Percentiles rank a stretch among this genome's conserved stretches.
phyloP scores from a whole-genome alignment of 2,113 vertebrate genomes.

The Hucho hucho region DNA sequence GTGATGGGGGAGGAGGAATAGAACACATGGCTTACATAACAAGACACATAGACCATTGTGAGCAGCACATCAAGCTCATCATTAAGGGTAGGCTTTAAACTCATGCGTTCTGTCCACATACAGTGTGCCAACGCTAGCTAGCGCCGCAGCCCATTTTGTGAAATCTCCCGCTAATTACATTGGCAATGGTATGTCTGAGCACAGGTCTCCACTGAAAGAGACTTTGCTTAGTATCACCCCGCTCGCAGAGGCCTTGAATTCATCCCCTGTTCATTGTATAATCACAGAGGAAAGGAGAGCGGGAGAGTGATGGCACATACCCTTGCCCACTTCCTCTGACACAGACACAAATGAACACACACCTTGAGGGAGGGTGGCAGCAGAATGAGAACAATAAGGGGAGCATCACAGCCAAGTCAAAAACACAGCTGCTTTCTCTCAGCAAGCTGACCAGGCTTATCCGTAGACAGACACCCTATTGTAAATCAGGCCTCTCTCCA shows the following conservation, averaged over 20 bases:
- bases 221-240: conserved; percentile 31
- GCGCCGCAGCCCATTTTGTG: conserved; percentile 28
- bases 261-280: conserved; percentile 54
- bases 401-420: conserved; percentile 41
- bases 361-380: conserved; percentile 10
- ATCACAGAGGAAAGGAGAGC: not conserved
- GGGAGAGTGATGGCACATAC: too few relatives aligned
- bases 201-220: conserved; percentile 38
- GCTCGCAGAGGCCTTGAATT: conserved; percentile 49
- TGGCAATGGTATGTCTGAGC: conserved; percentile 51
- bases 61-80: conserved; percentile 30
- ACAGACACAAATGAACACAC: conserved; percentile 34
- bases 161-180: conserved; percentile 57
- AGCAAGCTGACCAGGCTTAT: conserved; percentile 49
- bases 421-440: conserved; percentile 35
- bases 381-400: conserved; percentile 53
- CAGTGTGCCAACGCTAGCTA: conserved; percentile 37
- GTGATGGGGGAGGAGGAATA: conserved; percentile 13
- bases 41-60: conserved; percentile 28
- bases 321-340: too few relatives aligned
- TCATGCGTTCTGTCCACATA: conserved; percentile 29
- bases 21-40: conserved; percentile 49
- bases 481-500: conserved; percentile 8
- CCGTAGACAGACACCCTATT: conserved; percentile 21
- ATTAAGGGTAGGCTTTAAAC: conserved; percentile 37